Evolutionary conservation across 1,140 invertebrate genomes (phyloP), one percentile per base, ranked within the genome.

Genomic region (Vanessa atalanta): DNA sequence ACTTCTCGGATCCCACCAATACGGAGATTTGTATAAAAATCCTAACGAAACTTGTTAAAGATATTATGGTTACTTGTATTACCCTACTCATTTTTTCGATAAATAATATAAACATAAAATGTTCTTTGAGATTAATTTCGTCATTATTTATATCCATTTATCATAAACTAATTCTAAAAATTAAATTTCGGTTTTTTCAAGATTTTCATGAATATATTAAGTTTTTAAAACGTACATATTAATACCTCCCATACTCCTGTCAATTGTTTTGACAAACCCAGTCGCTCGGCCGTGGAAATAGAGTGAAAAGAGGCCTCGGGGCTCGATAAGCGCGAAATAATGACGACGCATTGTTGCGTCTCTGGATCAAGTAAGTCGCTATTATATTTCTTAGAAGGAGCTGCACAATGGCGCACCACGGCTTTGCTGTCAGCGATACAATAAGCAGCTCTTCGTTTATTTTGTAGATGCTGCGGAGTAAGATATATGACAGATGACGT

Each of bases 371-470:
- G 80, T 88, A 91, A 91, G 89, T 88, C 83, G 85, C 85, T 89
- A 88, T 92, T 90, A 89, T 91, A 88, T 90, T 88, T 89, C 84
- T 85, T 81, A 79, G 77, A 78, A 87, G 78, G 77, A 65, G 72
- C 79, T 83, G 68, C 60, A 91, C 88, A 92, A 91, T 88, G 72
- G 89, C 74, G 81, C 75, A 83, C 83, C 78, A 81, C 76, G 84
- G 87, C 87, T 90, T 88, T 84, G 83, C 86, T 88, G 88, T 87
- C 88, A 86, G 83, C 77, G 82, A 85, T 90, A 91, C 85, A 90
- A 89, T 89, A 90, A 88, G 84, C 85, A 88, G 83, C 88, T 79
- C 79, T 79, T 76, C 78, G 79, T 84, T 88, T 88, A 86, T 89
- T 85, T 86, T 86, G 77, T 79, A 73, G 69, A 76, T 61, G 57